A percentile compares a stretch with the other conserved stretches of the same genome.
Conservation (phyloP, 2,113 vertebrate species). For the Pogona vitticeps region DNA sequence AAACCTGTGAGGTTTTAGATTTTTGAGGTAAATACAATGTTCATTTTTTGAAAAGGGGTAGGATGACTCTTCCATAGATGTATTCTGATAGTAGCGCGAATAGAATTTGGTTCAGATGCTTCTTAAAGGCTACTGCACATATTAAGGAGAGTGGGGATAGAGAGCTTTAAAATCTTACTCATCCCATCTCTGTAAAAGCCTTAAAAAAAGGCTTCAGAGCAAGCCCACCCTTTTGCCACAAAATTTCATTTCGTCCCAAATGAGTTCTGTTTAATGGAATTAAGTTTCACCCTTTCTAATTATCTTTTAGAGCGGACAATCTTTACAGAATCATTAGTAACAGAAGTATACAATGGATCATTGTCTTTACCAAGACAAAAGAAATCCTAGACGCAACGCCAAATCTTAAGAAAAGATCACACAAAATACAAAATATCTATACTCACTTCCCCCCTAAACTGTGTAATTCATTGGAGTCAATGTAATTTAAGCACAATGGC, state of each 20-base stretch:
- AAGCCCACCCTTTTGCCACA: constrained; percentile 72
- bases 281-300: constrained; percentile 85
- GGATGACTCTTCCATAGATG: not conserved
- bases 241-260: constrained; percentile 79
- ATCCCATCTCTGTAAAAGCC: constrained; percentile 64
- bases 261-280: constrained; percentile 82
- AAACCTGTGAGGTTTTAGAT: not conserved
- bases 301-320: constrained; percentile 81
- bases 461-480: constrained; percentile 69
- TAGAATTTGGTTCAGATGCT: constrained; percentile 18
- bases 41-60: not conserved
- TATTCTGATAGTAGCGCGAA: not conserved
- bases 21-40: not conserved
- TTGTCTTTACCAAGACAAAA: constrained; percentile 79
- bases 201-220: constrained; percentile 70
- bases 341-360: constrained; percentile 82
- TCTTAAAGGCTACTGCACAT: not conserved
- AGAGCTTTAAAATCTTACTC: constrained; percentile 69
- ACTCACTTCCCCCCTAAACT: constrained; percentile 65
- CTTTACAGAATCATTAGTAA: constrained; percentile 86
- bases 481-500: constrained; percentile 64
- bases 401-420: constrained; percentile 76
- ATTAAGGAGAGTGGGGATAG: constrained; percentile 11
- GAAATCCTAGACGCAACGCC: constrained; percentile 78
- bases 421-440: constrained; percentile 73